These are phyloP conservation scores for Martes martes DNA, from an alignment of 2,113 vertebrate species.

Conservation along the genomic window DNA sequence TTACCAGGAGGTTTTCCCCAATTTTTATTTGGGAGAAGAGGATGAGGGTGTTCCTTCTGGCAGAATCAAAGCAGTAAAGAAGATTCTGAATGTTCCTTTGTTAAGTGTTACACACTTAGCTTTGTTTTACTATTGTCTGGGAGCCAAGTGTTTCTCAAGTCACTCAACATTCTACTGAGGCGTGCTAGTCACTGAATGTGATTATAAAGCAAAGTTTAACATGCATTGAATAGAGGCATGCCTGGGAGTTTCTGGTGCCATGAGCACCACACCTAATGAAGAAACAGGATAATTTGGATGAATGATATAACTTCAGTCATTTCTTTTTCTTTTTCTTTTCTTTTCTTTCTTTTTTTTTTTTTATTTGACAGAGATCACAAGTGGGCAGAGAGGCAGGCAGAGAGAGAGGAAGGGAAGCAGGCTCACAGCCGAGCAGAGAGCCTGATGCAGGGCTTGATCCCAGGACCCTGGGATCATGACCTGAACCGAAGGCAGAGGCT, in stretches of 20 bases:
- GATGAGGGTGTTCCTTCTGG: not conserved
- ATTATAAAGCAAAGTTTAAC: not conserved
- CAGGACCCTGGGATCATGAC: no score
- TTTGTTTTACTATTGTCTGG: constrained; percentile 44
- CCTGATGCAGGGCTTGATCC: no score
- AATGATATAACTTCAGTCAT: accelerated
- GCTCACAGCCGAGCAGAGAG: no score
- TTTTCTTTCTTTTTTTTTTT: no score
- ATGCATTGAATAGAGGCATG: not conserved
- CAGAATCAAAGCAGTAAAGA: not conserved
- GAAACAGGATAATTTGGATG: not conserved
- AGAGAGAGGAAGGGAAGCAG: no score
- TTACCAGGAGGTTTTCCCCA: not conserved
- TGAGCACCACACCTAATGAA: accelerated
- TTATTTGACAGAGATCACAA: no score
- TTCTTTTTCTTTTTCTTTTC: not conserved
- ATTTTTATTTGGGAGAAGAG: constrained; percentile 1
- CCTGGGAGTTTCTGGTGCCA: not conserved
- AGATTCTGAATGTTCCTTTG: constrained; percentile 63
- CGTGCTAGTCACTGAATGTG: not conserved
- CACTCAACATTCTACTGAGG: not conserved
- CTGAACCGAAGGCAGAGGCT: no score
- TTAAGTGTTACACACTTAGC: constrained; percentile 29
- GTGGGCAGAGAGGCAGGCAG: no score
- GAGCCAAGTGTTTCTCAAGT: constrained; percentile 38